Percentiles rank a stretch among this genome's conserved stretches.
These are phyloP conservation scores for Solenopsis invicta DNA, from an alignment of 1,140 invertebrate species.

Conservation along the genomic window DNA sequence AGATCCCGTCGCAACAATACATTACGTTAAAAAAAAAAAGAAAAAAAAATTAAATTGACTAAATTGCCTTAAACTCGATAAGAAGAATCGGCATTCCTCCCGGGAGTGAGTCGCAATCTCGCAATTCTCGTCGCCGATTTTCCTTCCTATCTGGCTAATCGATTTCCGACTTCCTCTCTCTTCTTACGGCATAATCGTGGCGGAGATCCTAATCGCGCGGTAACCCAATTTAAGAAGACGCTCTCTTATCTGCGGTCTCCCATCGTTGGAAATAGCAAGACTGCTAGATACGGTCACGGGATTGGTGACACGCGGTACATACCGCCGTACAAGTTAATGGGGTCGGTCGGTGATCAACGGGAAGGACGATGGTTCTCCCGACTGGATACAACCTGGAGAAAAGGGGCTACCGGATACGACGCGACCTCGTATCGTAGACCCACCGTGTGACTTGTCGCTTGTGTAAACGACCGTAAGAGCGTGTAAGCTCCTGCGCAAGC, in stretches of 20 bases:
- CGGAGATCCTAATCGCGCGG: slow-evolving; percentile 31
- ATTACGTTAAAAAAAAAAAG: neutral
- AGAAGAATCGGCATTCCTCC: neutral
- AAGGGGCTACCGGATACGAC: slow-evolving; percentile 12
- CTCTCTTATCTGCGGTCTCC: slow-evolving; percentile 13
- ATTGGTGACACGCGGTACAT: slow-evolving; percentile 4
- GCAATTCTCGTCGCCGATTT: neutral
- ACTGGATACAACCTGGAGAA: slow-evolving; percentile 8
- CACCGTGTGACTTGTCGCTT: slow-evolving; percentile 43
- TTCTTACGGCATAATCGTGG: neutral
- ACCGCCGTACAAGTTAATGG: slow-evolving; percentile 39
- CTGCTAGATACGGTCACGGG: neutral
- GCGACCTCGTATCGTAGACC: neutral
- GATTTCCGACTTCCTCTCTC: slow-evolving; percentile 19
- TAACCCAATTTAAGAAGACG: slow-evolving; percentile 41
- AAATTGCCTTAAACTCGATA: neutral
- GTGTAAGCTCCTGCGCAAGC: slow-evolving; percentile 59
- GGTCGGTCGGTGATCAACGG: slow-evolving; percentile 5
- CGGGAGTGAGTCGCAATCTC: neutral
- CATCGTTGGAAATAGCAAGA: slow-evolving; percentile 23
- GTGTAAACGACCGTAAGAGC: slow-evolving; percentile 67
- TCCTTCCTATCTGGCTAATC: slow-evolving; percentile 18
- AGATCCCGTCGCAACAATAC: neutral
- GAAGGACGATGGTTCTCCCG: slow-evolving; percentile 1
- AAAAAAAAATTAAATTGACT: neutral